phyloP scores from a whole-genome alignment of 2,888 invertebrate species.

The Eristalinus aeneus region DNA sequence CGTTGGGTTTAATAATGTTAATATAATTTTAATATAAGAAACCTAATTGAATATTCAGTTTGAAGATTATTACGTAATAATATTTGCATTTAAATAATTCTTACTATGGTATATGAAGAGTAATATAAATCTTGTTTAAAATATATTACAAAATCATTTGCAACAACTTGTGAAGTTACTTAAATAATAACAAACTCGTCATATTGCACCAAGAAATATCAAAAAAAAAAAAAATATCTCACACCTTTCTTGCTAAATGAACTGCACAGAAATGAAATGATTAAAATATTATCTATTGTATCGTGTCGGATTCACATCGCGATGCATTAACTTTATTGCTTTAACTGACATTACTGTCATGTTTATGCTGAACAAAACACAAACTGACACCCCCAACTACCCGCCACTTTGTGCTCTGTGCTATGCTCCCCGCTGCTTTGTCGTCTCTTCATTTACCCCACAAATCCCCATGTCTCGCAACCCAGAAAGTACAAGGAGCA shows the following conservation, averaged over 20 bases:
- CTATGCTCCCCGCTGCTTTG: slow-evolving; percentile 16
- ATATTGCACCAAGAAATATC: too few species aligned
- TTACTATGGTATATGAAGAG: too few species aligned
- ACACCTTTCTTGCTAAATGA: not conserved
- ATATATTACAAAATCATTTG: too few species aligned
- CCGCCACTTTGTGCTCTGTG: slow-evolving; percentile 4
- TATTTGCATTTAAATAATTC: too few species aligned
- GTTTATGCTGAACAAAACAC: slow-evolving; percentile 53
- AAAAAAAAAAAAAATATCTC: not conserved
- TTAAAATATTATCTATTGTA: slow-evolving; percentile 62
- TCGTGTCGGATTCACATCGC: slow-evolving; percentile 55
- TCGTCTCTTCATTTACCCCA: slow-evolving; percentile 37
- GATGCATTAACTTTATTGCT: slow-evolving; percentile 67
- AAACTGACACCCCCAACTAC: slow-evolving; percentile 30
- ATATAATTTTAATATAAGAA: too few species aligned
- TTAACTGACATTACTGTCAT: slow-evolving; percentile 67
- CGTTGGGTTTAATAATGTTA: too few species aligned
- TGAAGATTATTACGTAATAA: too few species aligned
- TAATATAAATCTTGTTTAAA: too few species aligned
- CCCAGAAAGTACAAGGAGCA: slow-evolving; percentile 26
- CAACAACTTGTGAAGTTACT: too few species aligned
- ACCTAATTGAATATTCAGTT: too few species aligned
- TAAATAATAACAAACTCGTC: too few species aligned
- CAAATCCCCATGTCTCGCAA: slow-evolving; percentile 42
- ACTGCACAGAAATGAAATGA: slow-evolving; percentile 40